A percentile compares a stretch with the other conserved stretches of the same genome.
phyloP scores from a whole-genome alignment of 1,140 invertebrate species.

The Heliconius himera region DNA sequence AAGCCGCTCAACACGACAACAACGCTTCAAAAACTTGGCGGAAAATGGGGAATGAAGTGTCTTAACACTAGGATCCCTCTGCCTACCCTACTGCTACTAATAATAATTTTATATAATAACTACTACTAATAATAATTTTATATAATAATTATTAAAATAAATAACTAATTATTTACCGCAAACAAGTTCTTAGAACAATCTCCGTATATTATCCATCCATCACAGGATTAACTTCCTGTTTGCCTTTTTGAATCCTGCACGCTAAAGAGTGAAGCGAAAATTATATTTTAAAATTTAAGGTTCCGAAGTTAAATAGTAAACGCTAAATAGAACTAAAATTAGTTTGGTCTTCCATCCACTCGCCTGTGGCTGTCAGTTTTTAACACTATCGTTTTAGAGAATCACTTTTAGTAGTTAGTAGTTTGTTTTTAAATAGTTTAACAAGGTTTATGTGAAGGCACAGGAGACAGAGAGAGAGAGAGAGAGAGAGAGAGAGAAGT shows the following conservation, averaged over 20 bases:
- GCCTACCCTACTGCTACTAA: background rate
- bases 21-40: too few relatives aligned
- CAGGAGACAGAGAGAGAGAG: too few relatives aligned
- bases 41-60: background rate
- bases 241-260: background rate
- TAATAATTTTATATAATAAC: too few relatives aligned
- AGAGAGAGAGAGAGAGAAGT: too few relatives aligned
- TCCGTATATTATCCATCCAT: background rate
- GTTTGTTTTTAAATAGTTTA: background rate
- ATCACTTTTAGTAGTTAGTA: background rate
- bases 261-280: background rate
- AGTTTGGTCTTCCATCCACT: background rate
- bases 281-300: background rate
- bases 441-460: background rate
- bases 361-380: background rate
- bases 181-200: background rate
- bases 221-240: constrained; percentile 5
- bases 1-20: too few relatives aligned
- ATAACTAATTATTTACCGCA: background rate
- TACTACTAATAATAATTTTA: too few relatives aligned
- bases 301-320: background rate
- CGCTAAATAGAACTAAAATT: constrained; percentile 3
- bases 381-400: background rate
- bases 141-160: background rate
- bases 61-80: background rate